Percentiles rank a stretch among this genome's conserved stretches.
Conservation (phyloP, 2,113 vertebrate genomes). For the Boulengeromyrus knoepffleri region DNA sequence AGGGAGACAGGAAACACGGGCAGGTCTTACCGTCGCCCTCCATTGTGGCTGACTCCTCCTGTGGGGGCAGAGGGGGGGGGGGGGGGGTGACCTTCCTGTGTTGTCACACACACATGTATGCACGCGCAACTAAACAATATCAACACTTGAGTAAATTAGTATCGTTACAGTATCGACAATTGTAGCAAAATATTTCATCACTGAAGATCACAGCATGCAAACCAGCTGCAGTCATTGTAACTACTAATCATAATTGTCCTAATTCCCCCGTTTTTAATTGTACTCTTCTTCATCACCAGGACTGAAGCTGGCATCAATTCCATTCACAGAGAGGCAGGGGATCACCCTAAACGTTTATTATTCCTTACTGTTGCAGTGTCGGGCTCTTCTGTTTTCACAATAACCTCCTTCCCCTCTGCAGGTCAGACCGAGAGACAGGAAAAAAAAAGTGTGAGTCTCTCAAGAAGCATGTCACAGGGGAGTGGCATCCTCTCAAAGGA, state of each 20-base stretch:
- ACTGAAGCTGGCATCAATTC: not conserved
- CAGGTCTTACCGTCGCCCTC: constrained; percentile 39
- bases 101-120: not conserved
- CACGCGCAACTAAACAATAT: not conserved
- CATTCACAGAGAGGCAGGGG: not conserved
- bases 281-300: not conserved
- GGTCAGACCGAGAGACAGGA: not conserved
- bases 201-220: not conserved
- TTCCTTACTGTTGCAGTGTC: constrained; percentile 36
- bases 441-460: not conserved
- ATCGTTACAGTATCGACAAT: not conserved
- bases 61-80: not conserved
- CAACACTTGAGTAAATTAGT: not conserved
- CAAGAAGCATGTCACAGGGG: not conserved
- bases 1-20: not conserved
- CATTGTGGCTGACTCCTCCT: constrained; percentile 40
- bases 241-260: not conserved
- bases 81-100: not conserved
- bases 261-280: not conserved
- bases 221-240: not conserved
- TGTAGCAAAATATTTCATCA: not conserved
- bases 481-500: not conserved
- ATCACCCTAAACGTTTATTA: not conserved
- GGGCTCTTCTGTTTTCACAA: constrained; percentile 33
- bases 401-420: constrained; percentile 36